Evolutionary conservation across 2,888 invertebrate species (phyloP), one percentile per base, ranked within the genome.

Genomic region (Lithosia quadra): DNA sequence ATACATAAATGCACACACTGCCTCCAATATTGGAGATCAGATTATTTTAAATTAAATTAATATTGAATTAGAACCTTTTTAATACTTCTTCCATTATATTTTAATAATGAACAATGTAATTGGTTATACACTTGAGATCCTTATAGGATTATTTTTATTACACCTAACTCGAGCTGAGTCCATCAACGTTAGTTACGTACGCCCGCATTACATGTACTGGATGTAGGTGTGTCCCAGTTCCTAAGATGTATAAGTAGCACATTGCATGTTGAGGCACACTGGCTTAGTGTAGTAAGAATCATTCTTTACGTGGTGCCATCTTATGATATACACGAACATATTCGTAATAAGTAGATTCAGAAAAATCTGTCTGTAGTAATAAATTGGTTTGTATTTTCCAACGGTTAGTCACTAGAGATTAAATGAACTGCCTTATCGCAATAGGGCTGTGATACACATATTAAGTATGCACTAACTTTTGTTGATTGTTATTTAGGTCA

Each of bases 391-490:
- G 53, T 60, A 66, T 59, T 67, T 63, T 33, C 22, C 43, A 34
- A 39, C 43, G 22, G 15, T 61, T 55, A 67, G 62, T 67, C 56
- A 62, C 67, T 67, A 62, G 53, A 28, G 9, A 22, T 39, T 5
- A 74, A 80, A 76, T 69, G 43, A 75, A 81, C 69, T 73, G 74
- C 73, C 71, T 73, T 74, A 71, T 72, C 53, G 13, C 60, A 53
- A 59, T 67, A 53, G 57, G 70, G 80, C 80, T 80, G 80, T 80
- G 78, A 78, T 66, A 78, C 80, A 80, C 80, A 68, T 71, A 73
- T 80, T 77, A 77, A 75, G 62, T 72, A 75, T 80, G 77, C 80
- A 78, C 80, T 34, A 78, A 78, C 69, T 73, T 58, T 72, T 71
- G 69, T 77, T 79, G 72, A 63, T 73, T 72, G 59, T 76, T 79